Evolutionary conservation across 37 sponge, comb jelly and placozoan genomes (phyloP).

Genomic region (Mnemiopsis leidyi): DNA sequence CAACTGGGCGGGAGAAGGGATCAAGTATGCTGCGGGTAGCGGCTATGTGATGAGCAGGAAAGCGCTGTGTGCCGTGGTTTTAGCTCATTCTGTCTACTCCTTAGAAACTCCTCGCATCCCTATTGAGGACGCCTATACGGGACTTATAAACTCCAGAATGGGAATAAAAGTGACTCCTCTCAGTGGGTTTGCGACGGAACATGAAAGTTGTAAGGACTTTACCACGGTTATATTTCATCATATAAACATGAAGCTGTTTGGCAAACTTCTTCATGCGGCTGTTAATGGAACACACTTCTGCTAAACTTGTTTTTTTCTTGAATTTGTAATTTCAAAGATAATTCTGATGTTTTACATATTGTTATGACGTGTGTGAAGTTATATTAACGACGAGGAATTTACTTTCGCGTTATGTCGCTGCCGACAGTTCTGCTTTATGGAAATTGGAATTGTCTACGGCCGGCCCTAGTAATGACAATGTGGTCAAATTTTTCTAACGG

Average conservation of each 20-base stretch:
- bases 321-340: too few species aligned
- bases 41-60: conserved; percentile 18
- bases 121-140: conserved; percentile 39
- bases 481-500: too few species aligned
- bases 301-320: too few species aligned
- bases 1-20: background rate
- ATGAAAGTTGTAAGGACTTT: conserved; percentile 49
- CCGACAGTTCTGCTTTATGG: too few species aligned
- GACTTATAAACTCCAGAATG: background rate
- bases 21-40: conserved; percentile 18
- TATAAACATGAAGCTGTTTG: background rate
- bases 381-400: too few species aligned
- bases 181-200: conserved; percentile 30
- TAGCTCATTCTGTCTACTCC: conserved; percentile 9
- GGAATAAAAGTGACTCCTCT: background rate
- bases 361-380: too few species aligned
- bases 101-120: background rate
- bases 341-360: too few species aligned
- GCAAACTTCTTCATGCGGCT: background rate
- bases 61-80: conserved; percentile 9
- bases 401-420: too few species aligned
- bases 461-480: too few species aligned
- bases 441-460: too few species aligned
- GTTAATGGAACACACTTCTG: conserved; percentile 43
- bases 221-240: conserved; percentile 20